Conservation (phyloP, 1,140 invertebrate genomes). For the Trachymyrmex cornetzi region DNA sequence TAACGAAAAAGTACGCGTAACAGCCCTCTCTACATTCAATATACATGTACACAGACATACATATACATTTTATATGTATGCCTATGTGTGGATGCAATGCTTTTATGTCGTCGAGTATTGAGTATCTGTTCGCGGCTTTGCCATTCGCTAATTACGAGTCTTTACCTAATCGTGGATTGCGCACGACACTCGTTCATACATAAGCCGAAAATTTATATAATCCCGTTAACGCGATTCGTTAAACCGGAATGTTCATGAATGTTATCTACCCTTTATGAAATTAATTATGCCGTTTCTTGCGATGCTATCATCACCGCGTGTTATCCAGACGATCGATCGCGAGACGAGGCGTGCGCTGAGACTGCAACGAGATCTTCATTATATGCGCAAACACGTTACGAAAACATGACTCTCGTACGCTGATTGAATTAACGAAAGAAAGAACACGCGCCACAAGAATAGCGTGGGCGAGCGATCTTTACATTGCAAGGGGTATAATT, state of each 20-base stretch:
- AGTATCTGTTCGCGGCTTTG: conserved; percentile 36
- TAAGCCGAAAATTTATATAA: conserved; percentile 70
- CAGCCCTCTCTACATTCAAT: not conserved
- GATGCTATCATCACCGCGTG: conserved; percentile 30
- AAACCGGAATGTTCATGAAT: conserved; percentile 66
- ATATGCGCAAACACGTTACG: not conserved
- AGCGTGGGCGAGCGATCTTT: conserved; percentile 24
- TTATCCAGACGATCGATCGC: conserved; percentile 16
- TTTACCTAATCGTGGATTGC: conserved; percentile 45
- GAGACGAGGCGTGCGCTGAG: not conserved
- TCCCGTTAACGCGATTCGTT: conserved; percentile 71
- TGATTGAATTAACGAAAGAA: not conserved
- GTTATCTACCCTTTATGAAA: conserved; percentile 20
- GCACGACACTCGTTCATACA: conserved; percentile 23
- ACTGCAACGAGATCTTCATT: not conserved
- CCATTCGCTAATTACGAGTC: conserved; percentile 73
- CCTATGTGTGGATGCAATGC: not conserved
- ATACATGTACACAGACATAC: not conserved
- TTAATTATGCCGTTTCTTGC: conserved; percentile 51
- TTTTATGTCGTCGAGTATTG: not conserved
- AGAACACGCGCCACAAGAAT: not conserved
- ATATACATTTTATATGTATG: not conserved
- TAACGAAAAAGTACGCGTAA: not conserved
- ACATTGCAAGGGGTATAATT: not conserved
- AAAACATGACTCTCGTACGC: not conserved